Evolutionary conservation across 2,113 vertebrate species (phyloP), one percentile per base, ranked within the genome.

Genomic region (Ptilonorhynchus violaceus): DNA sequence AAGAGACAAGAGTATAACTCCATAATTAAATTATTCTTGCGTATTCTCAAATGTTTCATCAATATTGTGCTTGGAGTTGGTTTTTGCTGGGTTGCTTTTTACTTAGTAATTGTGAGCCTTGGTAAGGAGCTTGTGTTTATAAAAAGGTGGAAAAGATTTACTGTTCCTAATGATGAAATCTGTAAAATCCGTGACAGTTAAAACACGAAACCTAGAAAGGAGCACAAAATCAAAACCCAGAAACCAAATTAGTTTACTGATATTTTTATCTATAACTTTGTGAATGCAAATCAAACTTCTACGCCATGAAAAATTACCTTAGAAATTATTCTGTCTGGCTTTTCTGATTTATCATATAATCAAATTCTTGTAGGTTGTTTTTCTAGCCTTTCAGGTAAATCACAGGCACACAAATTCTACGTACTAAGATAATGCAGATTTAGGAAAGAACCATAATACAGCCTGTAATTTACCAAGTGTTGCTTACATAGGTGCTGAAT

Each of bases 311-410:
- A 85, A 83, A 52, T 60, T 67, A 73, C 35, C 80, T 80, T 35
- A 46, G 63, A 55, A 96, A 88, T 90, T 91, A 97, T 88, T 93
- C 90, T 85, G 88, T 91, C 91, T 88, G 70, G 56, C 50, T 96
- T 92, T 94, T 85, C 70, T 95, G 68, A 97, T 80, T 91, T 86
- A 84, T 68, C 82, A 96, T 90, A 66, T 66, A 96, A 96, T 70
- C 67, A 94, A 89, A 84, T 95, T 52, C 44, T 63, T 85, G 70
- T 30, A 88, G 64, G 92, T 24, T 55, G 94, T 55, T 92, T 90
- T 97, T 97, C 95, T 86, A 78, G 96, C 74, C 74, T 92, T 94
- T 92, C 95, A 88, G 84, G 89, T 95, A 92, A 92, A 89, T 73
- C 91, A 94, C 1, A 83, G 27, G 49, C 73, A 82, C 33, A 63